A percentile compares a stretch with the other conserved stretches of the same genome.
These are phyloP conservation scores for Caretta caretta DNA, from an alignment of 2,113 vertebrate genomes.

Conservation along the genomic window DNA sequence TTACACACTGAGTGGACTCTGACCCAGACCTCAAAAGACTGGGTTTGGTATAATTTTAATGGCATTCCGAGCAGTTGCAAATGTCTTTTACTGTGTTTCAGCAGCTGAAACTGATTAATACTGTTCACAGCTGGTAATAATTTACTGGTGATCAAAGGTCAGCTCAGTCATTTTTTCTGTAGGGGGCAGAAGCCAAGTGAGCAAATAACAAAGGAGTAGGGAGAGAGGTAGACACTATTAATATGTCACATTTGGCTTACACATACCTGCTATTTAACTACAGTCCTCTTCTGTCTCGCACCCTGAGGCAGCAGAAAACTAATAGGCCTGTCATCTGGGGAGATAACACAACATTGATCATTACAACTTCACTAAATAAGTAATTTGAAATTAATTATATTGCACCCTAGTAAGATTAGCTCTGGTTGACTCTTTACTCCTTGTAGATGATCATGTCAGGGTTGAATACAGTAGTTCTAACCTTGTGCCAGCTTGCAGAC, in stretches of 20 bases:
- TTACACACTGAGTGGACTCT: not conserved
- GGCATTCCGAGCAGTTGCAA: not conserved
- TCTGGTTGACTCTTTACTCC: constrained; percentile 35
- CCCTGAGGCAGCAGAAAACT: constrained; percentile 41
- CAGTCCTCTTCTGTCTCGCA: not conserved
- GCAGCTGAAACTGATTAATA: constrained; percentile 42
- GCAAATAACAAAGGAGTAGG: not conserved
- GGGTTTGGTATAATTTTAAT: not conserved
- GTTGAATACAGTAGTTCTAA: constrained; percentile 33
- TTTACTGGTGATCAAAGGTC: not conserved
- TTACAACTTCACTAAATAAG: constrained; percentile 66
- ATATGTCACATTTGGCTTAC: not conserved
- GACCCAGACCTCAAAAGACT: not conserved
- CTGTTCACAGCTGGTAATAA: not conserved
- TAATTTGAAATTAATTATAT: constrained; percentile 72
- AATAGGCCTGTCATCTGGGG: constrained; percentile 62
- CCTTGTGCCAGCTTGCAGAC: not conserved
- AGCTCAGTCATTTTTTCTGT: not conserved
- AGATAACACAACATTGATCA: constrained; percentile 43
- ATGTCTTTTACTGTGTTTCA: not conserved
- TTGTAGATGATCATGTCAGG: constrained; percentile 38
- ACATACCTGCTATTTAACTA: not conserved
- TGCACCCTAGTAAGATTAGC: constrained; percentile 46
- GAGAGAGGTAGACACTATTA: not conserved
- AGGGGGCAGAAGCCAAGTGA: not conserved